Conservation (phyloP, 2,888 invertebrate genomes). For the Scelioninae gen. 1 region DNA sequence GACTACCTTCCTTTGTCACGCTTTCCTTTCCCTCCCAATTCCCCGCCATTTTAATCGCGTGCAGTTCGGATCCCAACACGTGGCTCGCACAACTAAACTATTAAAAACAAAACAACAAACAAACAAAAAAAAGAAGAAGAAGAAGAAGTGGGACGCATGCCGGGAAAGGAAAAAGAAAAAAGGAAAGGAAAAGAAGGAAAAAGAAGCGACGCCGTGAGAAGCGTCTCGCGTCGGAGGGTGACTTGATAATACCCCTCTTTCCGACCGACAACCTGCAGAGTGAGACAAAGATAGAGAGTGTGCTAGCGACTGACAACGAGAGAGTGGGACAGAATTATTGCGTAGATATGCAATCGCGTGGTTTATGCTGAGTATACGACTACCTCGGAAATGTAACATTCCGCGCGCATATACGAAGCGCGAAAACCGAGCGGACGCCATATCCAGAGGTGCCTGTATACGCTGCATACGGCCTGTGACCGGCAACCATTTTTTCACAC, state of each 20-base stretch:
- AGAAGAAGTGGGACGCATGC: too few relatives aligned
- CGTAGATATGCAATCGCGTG: slow-evolving; percentile 70
- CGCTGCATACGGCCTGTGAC: slow-evolving; percentile 7
- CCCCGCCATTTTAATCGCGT: too few relatives aligned
- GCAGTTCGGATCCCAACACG: too few relatives aligned
- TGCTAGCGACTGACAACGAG: not conserved
- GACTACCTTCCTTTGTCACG: too few relatives aligned
- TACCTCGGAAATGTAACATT: slow-evolving; percentile 67
- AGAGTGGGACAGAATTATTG: slow-evolving; percentile 42
- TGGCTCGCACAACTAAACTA: too few relatives aligned
- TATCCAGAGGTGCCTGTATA: slow-evolving; percentile 33
- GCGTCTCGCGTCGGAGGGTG: slow-evolving; percentile 71
- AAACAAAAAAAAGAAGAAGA: too few relatives aligned
- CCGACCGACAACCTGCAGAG: too few relatives aligned
- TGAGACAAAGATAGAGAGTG: not conserved
- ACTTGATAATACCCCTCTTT: slow-evolving; percentile 69
- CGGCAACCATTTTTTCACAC: slow-evolving; percentile 21
- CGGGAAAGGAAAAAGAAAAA: slow-evolving; percentile 46
- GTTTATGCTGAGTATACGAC: slow-evolving; percentile 65
- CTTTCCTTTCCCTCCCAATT: too few relatives aligned
- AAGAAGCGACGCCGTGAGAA: slow-evolving; percentile 65
- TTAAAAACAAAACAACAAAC: too few relatives aligned
- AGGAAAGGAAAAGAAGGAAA: slow-evolving; percentile 30
- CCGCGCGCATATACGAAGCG: slow-evolving; percentile 55
- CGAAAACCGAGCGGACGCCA: slow-evolving; percentile 51